Conservation (phyloP, 2,888 invertebrate genomes). For the Chouioia cunea region DNA sequence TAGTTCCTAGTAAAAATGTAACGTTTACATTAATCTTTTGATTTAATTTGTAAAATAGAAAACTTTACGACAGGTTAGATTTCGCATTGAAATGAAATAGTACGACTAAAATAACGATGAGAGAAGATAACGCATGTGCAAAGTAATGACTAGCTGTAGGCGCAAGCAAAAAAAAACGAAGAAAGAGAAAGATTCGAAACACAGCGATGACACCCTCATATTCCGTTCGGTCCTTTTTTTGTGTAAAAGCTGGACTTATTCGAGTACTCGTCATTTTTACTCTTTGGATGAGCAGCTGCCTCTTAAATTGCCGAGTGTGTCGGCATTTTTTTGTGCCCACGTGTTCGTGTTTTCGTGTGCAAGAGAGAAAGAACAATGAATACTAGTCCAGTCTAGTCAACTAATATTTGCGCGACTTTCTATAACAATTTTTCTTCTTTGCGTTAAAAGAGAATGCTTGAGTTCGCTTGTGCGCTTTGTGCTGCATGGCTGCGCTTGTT, state of each 20-base stretch:
- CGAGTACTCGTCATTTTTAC: slow-evolving; percentile 4
- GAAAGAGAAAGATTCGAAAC: neutral
- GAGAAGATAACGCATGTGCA: neutral
- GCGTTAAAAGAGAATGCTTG: slow-evolving; percentile 34
- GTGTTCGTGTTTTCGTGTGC: no score
- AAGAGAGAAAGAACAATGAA: slow-evolving; percentile 62
- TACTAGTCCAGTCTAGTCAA: slow-evolving; percentile 62
- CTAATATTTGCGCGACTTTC: slow-evolving; percentile 66
- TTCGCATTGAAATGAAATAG: neutral
- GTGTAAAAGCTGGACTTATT: slow-evolving; percentile 19
- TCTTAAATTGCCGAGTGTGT: neutral
- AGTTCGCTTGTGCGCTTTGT: slow-evolving; percentile 1
- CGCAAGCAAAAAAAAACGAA: slow-evolving; percentile 25
- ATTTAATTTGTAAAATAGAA: neutral
- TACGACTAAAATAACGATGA: neutral
- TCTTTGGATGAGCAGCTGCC: neutral
- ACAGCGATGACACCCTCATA: slow-evolving; percentile 57
- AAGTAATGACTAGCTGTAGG: neutral
- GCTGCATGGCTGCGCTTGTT: slow-evolving; percentile 24
- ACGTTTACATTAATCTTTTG: neutral
- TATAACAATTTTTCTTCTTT: slow-evolving; percentile 49
- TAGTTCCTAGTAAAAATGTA: neutral
- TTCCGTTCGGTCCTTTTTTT: slow-evolving; percentile 61
- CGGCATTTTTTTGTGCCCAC: neutral
- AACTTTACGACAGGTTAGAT: neutral